Evolutionary conservation across 2,797 vertebrate genomes (phyloP), one percentile per base, ranked within the genome.

Genomic region (Perodicticus potto): DNA sequence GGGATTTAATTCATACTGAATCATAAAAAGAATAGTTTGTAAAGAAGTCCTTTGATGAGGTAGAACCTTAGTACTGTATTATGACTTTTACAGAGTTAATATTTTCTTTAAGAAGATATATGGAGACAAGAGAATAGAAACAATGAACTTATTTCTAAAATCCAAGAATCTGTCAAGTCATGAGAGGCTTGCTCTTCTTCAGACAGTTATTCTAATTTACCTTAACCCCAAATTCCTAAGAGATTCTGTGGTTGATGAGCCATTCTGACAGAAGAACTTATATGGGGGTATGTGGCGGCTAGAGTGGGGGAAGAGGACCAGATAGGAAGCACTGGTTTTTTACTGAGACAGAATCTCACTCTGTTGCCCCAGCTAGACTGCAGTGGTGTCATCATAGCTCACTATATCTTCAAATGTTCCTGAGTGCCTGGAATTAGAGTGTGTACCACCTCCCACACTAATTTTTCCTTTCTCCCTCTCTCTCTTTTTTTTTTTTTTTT

Each of bases 1-100:
- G 11, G 5, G 59, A 89, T 81, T 94, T 88, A 95, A 86, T 86
- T 93, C 67, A 92, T n/a, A 80, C 2, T 67, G 16, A 96, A 94
- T 45, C 55, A 67, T 13, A 86, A 9, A 78, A 74, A 91, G 89
- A 67, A 7, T 32, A 63, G 0, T 70, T 57, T 94, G 70, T 69
- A 67, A 67, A 57, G 80, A 63, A 65, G 34, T 86, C 43, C 25
- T 90, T 78, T 89, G 72, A 86, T 73, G 32, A 97, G n/a, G 77
- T 5, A 91, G 55, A 96, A 88, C 10, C n/a, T 85, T 70, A 86
- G 59, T 59, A 72, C 17, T 69, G 23, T 77, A 70, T 73, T 67
- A 89, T 53, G 72, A 92, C 27, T 93, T 92, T 91, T 2, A 67
- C n/a, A 87, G 40, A 74, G 32, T 85, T 89, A 89, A 37, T 85